These are phyloP conservation scores for Polyergus mexicanus DNA, from an alignment of 1,140 invertebrate genomes.

Conservation along the genomic window DNA sequence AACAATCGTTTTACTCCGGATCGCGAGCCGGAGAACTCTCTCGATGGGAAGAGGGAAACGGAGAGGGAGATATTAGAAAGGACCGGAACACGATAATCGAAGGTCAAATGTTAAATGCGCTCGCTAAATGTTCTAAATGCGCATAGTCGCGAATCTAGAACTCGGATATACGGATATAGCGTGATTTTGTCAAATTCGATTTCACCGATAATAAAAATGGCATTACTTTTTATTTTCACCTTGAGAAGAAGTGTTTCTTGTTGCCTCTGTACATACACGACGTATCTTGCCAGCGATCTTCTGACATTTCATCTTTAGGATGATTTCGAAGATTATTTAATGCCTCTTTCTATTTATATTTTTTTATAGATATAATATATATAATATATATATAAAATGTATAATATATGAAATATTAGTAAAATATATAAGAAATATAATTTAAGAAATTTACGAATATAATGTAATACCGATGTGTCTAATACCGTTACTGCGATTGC, in stretches of 20 bases:
- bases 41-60: slow-evolving; percentile 2
- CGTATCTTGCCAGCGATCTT: neutral
- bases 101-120: slow-evolving; percentile 78
- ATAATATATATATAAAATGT: too few species aligned
- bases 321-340: neutral
- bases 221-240: neutral
- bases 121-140: neutral
- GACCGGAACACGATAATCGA: slow-evolving; percentile 77
- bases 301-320: neutral
- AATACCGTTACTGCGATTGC: neutral
- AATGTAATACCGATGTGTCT: neutral
- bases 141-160: neutral
- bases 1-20: slow-evolving; percentile 68
- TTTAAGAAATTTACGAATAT: neutral
- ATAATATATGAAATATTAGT: neutral
- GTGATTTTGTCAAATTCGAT: neutral
- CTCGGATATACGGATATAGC: neutral
- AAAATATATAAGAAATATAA: neutral
- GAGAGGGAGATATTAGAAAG: slow-evolving; percentile 74
- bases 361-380: neutral
- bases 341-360: neutral
- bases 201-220: neutral
- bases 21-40: neutral
- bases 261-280: neutral
- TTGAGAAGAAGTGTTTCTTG: neutral